Evolutionary conservation across 2,888 invertebrate genomes (phyloP).

Genomic region (Bellardia pandia): DNA sequence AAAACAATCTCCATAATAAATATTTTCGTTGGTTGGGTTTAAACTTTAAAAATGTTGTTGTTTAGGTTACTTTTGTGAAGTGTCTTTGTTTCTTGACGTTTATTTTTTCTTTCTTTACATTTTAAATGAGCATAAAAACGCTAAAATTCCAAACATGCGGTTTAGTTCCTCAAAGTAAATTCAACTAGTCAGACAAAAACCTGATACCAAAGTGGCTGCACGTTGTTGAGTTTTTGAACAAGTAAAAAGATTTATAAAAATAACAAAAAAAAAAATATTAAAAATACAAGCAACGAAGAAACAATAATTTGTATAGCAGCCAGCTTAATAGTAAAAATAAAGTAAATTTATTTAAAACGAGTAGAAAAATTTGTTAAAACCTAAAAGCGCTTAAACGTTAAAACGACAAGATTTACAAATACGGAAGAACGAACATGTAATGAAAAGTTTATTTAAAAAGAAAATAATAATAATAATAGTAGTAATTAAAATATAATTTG

Average conservation of each 20-base stretch:
- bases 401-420: constrained; percentile 62
- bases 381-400: constrained; percentile 57
- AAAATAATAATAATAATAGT: not conserved
- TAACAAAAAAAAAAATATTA: constrained; percentile 9
- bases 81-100: constrained; percentile 36
- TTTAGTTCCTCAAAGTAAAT: constrained; percentile 83
- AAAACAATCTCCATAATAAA: constrained; percentile 14
- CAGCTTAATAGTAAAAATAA: not conserved
- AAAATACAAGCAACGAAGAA: constrained; percentile 33
- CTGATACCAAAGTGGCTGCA: constrained; percentile 71
- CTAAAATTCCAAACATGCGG: constrained; percentile 78
- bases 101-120: constrained; percentile 27
- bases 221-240: constrained; percentile 63
- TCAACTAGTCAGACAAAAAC: constrained; percentile 79
- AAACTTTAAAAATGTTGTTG: constrained; percentile 5
- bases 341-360: constrained; percentile 47
- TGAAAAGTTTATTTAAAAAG: not conserved
- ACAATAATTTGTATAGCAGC: constrained; percentile 18
- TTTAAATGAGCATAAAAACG: constrained; percentile 77
- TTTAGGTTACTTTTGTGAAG: not conserved
- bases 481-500: not conserved
- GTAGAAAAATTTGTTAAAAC: constrained; percentile 33
- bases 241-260: constrained; percentile 23
- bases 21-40: constrained; percentile 6
- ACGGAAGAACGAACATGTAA: constrained; percentile 46